A percentile compares a stretch with the other conserved stretches of the same genome.
Evolutionary conservation across 1,140 invertebrate species (phyloP).

Genomic region (Bombyx mori): ASM3026992v2 NC_085133.1:6744001-6744500

Average conservation of each 20-base stretch:
- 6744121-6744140: slow-evolving; percentile 97
- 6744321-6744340: slow-evolving; percentile 87
- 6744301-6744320: slow-evolving; percentile 81
- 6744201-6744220: slow-evolving; percentile 88
- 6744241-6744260: slow-evolving; percentile 94
- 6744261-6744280: slow-evolving; percentile 90
- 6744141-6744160: slow-evolving; percentile 93
- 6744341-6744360: slow-evolving; percentile 92
- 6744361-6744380: slow-evolving; percentile 92
- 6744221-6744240: slow-evolving; percentile 92
- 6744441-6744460: slow-evolving; percentile 89
- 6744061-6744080: slow-evolving; percentile 89
- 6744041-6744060: slow-evolving; percentile 85
- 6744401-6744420: slow-evolving; percentile 87
- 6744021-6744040: slow-evolving; percentile 91
- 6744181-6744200: slow-evolving; percentile 93
- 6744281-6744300: slow-evolving; percentile 87
- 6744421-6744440: slow-evolving; percentile 92
- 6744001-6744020: slow-evolving; percentile 95
- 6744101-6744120: slow-evolving; percentile 95
- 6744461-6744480: slow-evolving; percentile 89
- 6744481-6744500: slow-evolving; percentile 92
- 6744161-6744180: slow-evolving; percentile 88
- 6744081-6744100: slow-evolving; percentile 91
- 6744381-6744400: slow-evolving; percentile 86